A percentile compares a stretch with the other conserved stretches of the same genome.
Conservation (phyloP, 2,113 vertebrate species). For the Sylvilagus bachmani region DNA sequence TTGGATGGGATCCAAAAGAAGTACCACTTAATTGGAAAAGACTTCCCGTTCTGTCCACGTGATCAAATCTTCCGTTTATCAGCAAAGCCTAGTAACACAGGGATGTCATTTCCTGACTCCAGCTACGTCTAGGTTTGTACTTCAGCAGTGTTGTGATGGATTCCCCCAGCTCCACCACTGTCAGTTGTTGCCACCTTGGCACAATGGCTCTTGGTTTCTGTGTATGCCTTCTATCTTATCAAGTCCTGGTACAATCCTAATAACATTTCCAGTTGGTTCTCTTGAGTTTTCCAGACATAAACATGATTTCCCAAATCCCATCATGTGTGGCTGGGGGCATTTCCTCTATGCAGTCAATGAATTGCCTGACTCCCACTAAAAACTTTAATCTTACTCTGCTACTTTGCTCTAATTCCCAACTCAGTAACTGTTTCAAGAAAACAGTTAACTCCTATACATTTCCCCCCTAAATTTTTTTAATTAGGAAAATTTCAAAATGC, state of each 20-base stretch:
- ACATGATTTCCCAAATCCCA: not conserved
- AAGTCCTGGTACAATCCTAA: not conserved
- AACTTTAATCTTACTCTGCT: not conserved
- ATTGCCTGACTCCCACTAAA: not conserved
- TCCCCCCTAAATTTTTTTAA: not conserved
- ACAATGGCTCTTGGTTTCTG: not conserved
- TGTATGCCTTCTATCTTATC: not conserved
- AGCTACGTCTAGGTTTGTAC: not conserved
- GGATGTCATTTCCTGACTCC: not conserved
- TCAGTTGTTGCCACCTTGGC: not conserved
- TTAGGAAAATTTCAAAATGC: not conserved
- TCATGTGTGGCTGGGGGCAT: not conserved
- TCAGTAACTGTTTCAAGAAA: not conserved
- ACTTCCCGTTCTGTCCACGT: not conserved
- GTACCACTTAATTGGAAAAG: not conserved
- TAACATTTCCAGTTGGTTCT: not conserved
- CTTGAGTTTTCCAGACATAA: not conserved
- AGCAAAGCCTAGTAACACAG: not conserved
- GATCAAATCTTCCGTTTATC: not conserved
- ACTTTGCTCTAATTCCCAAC: not conserved
- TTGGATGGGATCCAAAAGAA: not conserved
- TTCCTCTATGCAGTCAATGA: not conserved
- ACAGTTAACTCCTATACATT: no score
- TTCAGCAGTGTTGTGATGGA: not conserved
- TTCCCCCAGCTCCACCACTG: no score